These are phyloP conservation scores for Pygoscelis adeliae DNA, from an alignment of 2,113 vertebrate species.

Conservation along the genomic window DNA sequence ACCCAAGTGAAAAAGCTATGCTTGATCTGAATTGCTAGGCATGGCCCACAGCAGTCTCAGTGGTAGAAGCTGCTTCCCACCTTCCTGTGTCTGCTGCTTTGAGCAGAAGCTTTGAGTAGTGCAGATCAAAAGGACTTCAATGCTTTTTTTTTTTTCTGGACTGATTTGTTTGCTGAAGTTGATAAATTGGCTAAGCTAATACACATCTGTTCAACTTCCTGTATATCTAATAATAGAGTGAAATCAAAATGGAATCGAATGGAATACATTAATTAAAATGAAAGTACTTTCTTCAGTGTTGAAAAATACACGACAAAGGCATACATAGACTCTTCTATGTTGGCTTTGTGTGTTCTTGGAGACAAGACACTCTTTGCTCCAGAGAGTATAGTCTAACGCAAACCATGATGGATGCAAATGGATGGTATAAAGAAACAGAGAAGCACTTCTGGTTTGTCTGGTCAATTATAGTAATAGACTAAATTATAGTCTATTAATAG, in stretches of 20 bases:
- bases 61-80: not conserved
- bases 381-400: not conserved
- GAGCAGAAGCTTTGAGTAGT: not conserved
- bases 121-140: not conserved
- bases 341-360: not conserved
- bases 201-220: constrained; percentile 11
- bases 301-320: not conserved
- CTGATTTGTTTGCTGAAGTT: not conserved
- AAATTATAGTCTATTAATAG: not conserved
- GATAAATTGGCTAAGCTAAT: not conserved
- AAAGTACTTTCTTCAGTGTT: not conserved
- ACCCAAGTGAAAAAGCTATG: not conserved
- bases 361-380: not conserved
- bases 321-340: not conserved
- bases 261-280: constrained; percentile 4
- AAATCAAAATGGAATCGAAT: not conserved
- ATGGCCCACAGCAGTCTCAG: not conserved
- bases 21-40: not conserved
- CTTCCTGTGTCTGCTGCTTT: not conserved
- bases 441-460: not conserved
- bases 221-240: not conserved
- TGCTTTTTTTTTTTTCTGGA: not conserved
- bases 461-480: not conserved
- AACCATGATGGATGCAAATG: not conserved
- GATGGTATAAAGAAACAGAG: not conserved